Conservation (phyloP, 2,888 invertebrate species). For the Macaria liturata region DNA sequence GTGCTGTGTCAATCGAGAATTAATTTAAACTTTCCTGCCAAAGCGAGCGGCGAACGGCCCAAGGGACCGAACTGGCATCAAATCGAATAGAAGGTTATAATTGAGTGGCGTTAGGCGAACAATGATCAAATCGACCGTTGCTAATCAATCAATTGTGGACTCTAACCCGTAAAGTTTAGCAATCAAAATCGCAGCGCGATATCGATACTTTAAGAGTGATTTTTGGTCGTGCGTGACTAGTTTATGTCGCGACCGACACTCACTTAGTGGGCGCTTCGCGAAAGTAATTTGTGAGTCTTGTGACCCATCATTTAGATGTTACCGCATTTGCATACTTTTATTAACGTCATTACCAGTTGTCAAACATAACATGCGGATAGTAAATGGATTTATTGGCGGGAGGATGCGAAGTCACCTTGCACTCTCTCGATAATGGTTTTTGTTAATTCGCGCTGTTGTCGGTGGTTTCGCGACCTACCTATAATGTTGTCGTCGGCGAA, state of each 20-base stretch:
- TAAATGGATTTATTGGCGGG: slow-evolving; percentile 59
- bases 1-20: slow-evolving; percentile 77
- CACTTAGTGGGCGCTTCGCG: slow-evolving; percentile 66
- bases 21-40: slow-evolving; percentile 79
- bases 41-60: slow-evolving; percentile 69
- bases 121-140: slow-evolving; percentile 54
- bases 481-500: slow-evolving; percentile 37
- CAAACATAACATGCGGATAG: slow-evolving; percentile 50
- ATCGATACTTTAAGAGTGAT: slow-evolving; percentile 37
- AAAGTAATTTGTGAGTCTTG: slow-evolving; percentile 67
- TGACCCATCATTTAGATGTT: slow-evolving; percentile 65
- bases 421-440: slow-evolving; percentile 56
- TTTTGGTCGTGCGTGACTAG: slow-evolving; percentile 46
- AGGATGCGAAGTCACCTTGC: slow-evolving; percentile 49
- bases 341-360: slow-evolving; percentile 57
- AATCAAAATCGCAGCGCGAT: slow-evolving; percentile 35
- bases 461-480: slow-evolving; percentile 49
- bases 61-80: slow-evolving; percentile 72
- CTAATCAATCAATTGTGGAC: slow-evolving; percentile 57
- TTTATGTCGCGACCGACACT: slow-evolving; percentile 60
- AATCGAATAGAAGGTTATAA: slow-evolving; percentile 80
- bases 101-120: slow-evolving; percentile 67
- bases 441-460: slow-evolving; percentile 56
- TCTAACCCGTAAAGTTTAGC: slow-evolving; percentile 40
- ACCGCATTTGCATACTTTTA: slow-evolving; percentile 64